These are phyloP conservation scores for Pterocles orientalis DNA, from an alignment of 2,113 vertebrate genomes.

Conservation along the genomic window DNA sequence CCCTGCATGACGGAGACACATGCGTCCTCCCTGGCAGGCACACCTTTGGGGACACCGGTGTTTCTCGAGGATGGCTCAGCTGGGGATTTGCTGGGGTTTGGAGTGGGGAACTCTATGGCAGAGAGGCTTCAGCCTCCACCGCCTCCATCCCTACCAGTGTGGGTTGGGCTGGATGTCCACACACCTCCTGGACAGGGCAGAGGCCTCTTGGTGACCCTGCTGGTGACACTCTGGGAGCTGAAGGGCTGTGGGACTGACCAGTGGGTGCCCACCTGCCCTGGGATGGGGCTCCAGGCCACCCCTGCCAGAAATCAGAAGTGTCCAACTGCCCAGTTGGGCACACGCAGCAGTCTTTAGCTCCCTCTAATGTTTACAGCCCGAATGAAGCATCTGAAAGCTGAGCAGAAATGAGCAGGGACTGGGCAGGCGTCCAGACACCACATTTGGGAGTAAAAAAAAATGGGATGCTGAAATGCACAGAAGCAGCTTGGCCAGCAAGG, in stretches of 20 bases:
- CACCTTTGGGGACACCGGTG: fast-evolving
- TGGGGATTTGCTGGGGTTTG: not conserved
- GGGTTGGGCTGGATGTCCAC: not conserved
- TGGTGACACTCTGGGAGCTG: not conserved
- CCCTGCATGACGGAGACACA: fast-evolving
- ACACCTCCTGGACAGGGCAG: not conserved
- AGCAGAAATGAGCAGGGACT: not conserved
- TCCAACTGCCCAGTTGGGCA: not conserved
- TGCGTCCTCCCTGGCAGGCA: fast-evolving
- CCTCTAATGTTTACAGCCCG: conserved; percentile 28
- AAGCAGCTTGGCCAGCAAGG: not conserved
- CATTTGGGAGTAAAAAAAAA: not conserved
- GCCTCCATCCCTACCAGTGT: not conserved
- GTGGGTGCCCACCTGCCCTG: fast-evolving
- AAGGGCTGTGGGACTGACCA: not conserved
- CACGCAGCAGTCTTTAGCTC: conserved; percentile 20
- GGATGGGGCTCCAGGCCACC: not conserved
- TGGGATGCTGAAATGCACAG: fast-evolving
- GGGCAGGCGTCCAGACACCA: not conserved
- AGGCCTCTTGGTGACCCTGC: not conserved
- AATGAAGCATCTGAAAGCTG: not conserved
- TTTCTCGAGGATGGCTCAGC: not conserved
- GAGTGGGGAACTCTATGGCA: fast-evolving
- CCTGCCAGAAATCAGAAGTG: fast-evolving
- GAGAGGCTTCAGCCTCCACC: not conserved